Conservation (phyloP, 2,888 invertebrate species). For the Eristalis pertinax region DNA sequence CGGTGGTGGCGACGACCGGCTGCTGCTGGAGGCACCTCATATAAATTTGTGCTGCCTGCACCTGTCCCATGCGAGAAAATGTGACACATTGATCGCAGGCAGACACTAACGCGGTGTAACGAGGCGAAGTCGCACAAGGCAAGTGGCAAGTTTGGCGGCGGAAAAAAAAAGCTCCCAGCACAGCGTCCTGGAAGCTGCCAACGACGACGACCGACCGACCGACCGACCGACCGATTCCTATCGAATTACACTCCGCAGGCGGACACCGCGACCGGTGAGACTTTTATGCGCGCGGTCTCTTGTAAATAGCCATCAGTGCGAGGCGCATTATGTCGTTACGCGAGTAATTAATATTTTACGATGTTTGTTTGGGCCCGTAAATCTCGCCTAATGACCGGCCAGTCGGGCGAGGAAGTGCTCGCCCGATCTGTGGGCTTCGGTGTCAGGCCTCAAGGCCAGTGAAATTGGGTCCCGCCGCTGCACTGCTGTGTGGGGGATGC, state of each 20-base stretch:
- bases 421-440: not conserved
- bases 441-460: conserved; percentile 5
- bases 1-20: conserved; percentile 1
- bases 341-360: conserved; percentile 69
- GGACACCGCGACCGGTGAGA: conserved; percentile 27
- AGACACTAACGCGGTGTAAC: conserved; percentile 52
- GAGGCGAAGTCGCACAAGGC: not conserved
- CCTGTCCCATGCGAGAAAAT: conserved; percentile 63
- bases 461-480: not conserved
- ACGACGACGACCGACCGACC: no score
- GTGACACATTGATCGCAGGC: conserved; percentile 65
- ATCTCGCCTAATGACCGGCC: conserved; percentile 51
- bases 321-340: conserved; percentile 56
- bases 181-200: conserved; percentile 47
- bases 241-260: conserved; percentile 48
- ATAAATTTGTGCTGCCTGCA: conserved; percentile 71
- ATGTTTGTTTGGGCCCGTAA: conserved; percentile 59
- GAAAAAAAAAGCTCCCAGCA: conserved; percentile 48
- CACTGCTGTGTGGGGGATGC: not conserved
- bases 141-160: conserved; percentile 40
- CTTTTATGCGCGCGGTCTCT: conserved; percentile 37
- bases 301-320: conserved; percentile 46
- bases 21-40: conserved; percentile 53
- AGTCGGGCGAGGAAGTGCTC: not conserved
- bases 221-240: conserved; percentile 42